phyloP scores from a whole-genome alignment of 2,888 invertebrate species.

The Pyrocoelia pectoralis region DNA sequence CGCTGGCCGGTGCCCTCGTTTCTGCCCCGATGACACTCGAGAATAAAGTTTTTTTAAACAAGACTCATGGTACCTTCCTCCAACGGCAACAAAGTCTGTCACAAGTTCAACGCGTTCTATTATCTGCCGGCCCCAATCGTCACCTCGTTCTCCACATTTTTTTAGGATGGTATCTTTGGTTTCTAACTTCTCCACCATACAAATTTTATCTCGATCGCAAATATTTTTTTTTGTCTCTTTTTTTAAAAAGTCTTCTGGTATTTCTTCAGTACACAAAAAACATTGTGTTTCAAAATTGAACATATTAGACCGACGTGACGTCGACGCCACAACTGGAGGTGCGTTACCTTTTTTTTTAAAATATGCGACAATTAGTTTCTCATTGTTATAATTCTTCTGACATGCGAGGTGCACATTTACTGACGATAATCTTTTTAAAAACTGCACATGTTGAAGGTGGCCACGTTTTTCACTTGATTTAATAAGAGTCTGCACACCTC shows the following conservation, averaged over 20 bases:
- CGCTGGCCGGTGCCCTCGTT: constrained; percentile 31
- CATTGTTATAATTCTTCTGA: constrained; percentile 24
- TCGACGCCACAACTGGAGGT: constrained; percentile 9
- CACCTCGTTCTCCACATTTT: constrained; percentile 5
- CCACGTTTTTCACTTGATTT: constrained; percentile 21
- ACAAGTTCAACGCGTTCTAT: constrained; percentile 20
- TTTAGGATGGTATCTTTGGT: not conserved
- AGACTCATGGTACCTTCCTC: constrained; percentile 25
- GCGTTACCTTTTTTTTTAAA: not conserved
- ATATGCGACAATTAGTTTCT: constrained; percentile 22
- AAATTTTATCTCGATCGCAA: not conserved
- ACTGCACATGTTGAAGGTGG: constrained; percentile 10
- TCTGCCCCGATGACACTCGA: not conserved
- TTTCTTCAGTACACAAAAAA: constrained; percentile 24
- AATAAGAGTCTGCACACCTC: constrained; percentile 24
- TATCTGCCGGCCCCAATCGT: constrained; percentile 19
- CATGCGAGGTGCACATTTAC: constrained; percentile 27
- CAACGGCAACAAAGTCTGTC: constrained; percentile 23
- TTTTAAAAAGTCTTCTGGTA: constrained; percentile 17
- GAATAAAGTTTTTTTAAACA: constrained; percentile 13
- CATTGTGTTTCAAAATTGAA: constrained; percentile 24
- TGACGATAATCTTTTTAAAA: constrained; percentile 15
- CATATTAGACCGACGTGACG: constrained; percentile 8
- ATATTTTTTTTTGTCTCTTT: constrained; percentile 12
- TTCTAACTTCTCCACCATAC: not conserved